These are phyloP conservation scores for Acanthisitta chloris DNA, from an alignment of 2,113 vertebrate genomes.

Conservation along the genomic window DNA sequence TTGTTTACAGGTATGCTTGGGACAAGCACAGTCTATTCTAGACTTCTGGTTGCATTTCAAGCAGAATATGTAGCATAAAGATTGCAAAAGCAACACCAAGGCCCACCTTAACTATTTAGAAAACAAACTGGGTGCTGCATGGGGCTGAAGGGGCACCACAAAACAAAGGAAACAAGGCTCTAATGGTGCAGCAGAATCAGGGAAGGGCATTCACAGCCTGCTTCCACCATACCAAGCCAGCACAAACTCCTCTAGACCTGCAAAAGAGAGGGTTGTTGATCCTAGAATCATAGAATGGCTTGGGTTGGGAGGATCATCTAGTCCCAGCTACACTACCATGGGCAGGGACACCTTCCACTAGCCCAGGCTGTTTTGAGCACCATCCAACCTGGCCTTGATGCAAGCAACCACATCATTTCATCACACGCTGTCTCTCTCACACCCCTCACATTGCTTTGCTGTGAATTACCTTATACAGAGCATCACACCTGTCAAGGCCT, in stretches of 20 bases:
- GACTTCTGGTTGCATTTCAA: background rate
- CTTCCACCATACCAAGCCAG: background rate
- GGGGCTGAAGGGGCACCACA: fast-evolving
- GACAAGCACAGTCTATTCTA: background rate
- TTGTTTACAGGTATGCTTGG: background rate
- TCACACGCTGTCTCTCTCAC: background rate
- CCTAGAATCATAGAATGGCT: no score
- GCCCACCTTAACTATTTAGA: background rate
- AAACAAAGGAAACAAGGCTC: background rate
- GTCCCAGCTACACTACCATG: background rate
- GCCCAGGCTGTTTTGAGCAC: background rate
- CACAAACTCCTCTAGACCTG: background rate
- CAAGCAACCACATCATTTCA: background rate
- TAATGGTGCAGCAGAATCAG: background rate
- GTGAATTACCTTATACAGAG: background rate
- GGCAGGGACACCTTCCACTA: background rate
- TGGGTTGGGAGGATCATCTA: background rate
- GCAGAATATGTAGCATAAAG: background rate
- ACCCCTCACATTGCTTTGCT: background rate
- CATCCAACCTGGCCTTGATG: no score
- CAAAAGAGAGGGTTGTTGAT: background rate
- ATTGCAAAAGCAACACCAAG: background rate
- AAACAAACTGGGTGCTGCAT: background rate
- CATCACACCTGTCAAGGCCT: background rate
- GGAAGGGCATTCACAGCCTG: background rate